Evolutionary conservation across 2,888 invertebrate species (phyloP), one percentile per base, ranked within the genome.

Genomic region (Amblyteles armatorius): DNA sequence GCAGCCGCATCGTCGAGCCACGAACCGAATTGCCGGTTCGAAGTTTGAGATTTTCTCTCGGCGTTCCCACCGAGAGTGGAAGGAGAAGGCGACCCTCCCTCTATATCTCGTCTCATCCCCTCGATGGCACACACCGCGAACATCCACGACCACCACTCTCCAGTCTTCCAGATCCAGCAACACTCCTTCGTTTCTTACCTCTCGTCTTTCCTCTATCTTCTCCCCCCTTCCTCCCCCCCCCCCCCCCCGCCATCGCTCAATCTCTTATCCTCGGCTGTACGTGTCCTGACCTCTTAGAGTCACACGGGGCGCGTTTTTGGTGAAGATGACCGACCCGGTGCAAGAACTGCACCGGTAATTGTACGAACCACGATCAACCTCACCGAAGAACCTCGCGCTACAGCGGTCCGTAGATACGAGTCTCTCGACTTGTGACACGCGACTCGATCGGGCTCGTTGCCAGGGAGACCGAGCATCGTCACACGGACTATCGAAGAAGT

Each of bases 1-100:
- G 69, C 73, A 63, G 78, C 74, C 82, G 79, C 74, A 57, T 76
- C 55, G 65, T 80, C 74, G 74, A n/a, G 68, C 80, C 65, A 68
- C 57, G 69, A 81, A 76, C 52, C 60, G 88, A 93, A 93, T 93
- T 91, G 89, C 91, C 86, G 91, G 92, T 92, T 92, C 88, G 89
- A 92, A 93, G 92, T 93, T 93, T 90, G 90, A 92, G 92, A 93
- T 92, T 93, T 92, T 92, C 92, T 89, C 85, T 82, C 86, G 87
- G 87, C 88, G 87, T 90, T 90, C 52, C 76, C 57, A 22, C 26
- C 82, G 76, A 78, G 65, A 74, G 63, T 74, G 74, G 63, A 48
- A 65, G 50, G 33, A 63, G 63, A 16, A 16, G 26, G 16, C 11
- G 26, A 33, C 33, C 16, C 60, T 29, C 63, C 2, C 13, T 63